Evolutionary conservation across 2,888 invertebrate species (phyloP), one percentile per base, ranked within the genome.

Genomic region (Trichopria drosophilae): DNA sequence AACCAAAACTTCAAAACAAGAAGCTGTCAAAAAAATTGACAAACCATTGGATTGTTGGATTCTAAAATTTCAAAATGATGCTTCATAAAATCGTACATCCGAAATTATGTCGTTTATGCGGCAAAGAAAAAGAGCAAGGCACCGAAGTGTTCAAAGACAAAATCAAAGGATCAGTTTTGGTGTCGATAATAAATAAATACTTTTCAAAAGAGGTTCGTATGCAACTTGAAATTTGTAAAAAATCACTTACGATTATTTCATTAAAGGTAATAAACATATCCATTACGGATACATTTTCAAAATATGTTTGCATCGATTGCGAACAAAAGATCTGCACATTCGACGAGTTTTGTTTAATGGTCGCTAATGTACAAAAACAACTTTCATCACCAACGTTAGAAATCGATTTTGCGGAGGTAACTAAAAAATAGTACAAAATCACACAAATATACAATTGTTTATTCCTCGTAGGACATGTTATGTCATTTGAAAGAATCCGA

Each of bases 291-390:
- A 48, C 57, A 13, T 67, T 71, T 39, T 68, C 73, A 0, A 74
- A 74, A 42, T 69, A 68, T 34, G 65, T 74, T 45, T 74, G 73
- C 53, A 65, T 66, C 16, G 72, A 73, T 32, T 74, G 73, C 18
- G 73, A 74, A 43, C 69, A 70, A 50, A 71, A 68, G 35, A 64
- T 74, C 44, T 71, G 67, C 44, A 62, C 59, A n/a, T 73, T 74
- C n/a, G 71, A 73, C 45, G 73, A 73, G 53, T 73, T 73, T 52
- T 73, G 67, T 40, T 57, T 68, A 20, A 72, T 70, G 71, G 73
- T 74, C 6, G 69, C 69, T 6, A 72, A 69, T 54, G 70, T 71
- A 19, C 73, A 73, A 49, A 73, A 72, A 36, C 71, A 73, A 46
- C 51, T 72, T 1, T 53, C 66, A 12, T 66, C 67, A 16, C 71